Base-by-base conservation (phyloP, 2,888 invertebrate genomes). In the Drosophila imparisetae region DNA sequence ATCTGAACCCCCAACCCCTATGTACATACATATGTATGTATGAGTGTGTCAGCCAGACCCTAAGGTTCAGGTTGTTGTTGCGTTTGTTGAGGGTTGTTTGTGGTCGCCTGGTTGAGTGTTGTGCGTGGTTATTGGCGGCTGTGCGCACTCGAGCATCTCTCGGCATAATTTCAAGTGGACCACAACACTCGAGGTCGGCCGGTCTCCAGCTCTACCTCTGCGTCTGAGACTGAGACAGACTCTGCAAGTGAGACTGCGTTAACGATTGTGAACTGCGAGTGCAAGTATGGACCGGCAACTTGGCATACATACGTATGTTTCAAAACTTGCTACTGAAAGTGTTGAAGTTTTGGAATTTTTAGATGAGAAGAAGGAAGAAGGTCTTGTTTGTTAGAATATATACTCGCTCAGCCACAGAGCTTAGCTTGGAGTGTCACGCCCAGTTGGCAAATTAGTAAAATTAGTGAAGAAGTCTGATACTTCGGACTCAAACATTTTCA, bases 141-240 rank as follows among this genome's bases (percentile, higher is more conserved):
- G 85, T 81, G 89, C 81, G 73, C 85, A 89, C 85, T 85, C 85
- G 84, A 85, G 86, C 84, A 72, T 83, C 87, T 84, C 83, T 85
- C 75, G 81, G 86, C 89, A 87, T 86, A 89, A 86, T 86, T 89
- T 86, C 76, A 86, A 86, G 86, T 89, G 86, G 89, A 86, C 89
- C 86, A 81, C 88, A 80, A 75, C 76, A 79, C 88, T 84, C 83
- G 75, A 88, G 74, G 36, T 69, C 59, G 68, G 62, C 73, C 62
- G 60, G 65, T 62, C 78, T 36, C 34, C 66, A 24, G 36, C 57
- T 61, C 70, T 53, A 24, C 54, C 66, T 53, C 69, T 54, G 54
- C 24, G 24, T 13, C n/a, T 42, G 48, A 29, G 60, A 21, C 57
- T 40, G 27, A 29, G 48, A 29, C 24, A 27, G 49, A 21, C 45